Base-by-base conservation (phyloP, 2,113 vertebrate species). In the Panthera uncia region DNA sequence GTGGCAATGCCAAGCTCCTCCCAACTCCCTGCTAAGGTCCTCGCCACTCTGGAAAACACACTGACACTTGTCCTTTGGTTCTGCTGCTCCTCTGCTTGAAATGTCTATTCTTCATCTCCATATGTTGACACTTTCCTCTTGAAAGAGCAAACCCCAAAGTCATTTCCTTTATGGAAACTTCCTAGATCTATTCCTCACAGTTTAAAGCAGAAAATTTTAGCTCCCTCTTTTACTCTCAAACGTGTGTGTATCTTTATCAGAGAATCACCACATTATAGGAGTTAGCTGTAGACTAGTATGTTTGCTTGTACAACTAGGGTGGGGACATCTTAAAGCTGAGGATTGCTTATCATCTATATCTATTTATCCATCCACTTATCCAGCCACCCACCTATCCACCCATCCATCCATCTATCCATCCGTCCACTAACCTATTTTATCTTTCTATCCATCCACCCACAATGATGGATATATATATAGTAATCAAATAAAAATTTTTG, bases 21-120 rank as follows among this genome's bases (percentile, higher is more conserved):
- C 38, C 14, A 10, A 6, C 0, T 0, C 4, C 1, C n/a, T 36
- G 29, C 29, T 5, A 3, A 27, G 48, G 31, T 11, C 23, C 27
- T 45, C 3, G 7, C 21, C 1, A 31, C 50, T 65, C 38, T 8
- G 38, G 5, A 69, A 36, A 93, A 52, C 31, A 27, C 1, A n/a
- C 14, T 19, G 19, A 52, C 33, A 1, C 4, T 0, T 80, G 12
- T 55, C 15, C 31, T 95, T 84, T 91, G 16, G 7, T 73, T 88
- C 11, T 68, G 69, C 2, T 48, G 0, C 52, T 13, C 33, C 4
- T 86, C 10, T 48, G 41, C 12, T 31, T 50, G 33, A 92, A 95
- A 85, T 41, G 18, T 13, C 21, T 36, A 65, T 41, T 8, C 5
- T 16, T 2, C 25, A 16, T 55, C 48, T 57, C 3, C 8, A 16